Base-by-base conservation (phyloP, 2,888 invertebrate genomes). In the Drosophila koepferae region DNA sequence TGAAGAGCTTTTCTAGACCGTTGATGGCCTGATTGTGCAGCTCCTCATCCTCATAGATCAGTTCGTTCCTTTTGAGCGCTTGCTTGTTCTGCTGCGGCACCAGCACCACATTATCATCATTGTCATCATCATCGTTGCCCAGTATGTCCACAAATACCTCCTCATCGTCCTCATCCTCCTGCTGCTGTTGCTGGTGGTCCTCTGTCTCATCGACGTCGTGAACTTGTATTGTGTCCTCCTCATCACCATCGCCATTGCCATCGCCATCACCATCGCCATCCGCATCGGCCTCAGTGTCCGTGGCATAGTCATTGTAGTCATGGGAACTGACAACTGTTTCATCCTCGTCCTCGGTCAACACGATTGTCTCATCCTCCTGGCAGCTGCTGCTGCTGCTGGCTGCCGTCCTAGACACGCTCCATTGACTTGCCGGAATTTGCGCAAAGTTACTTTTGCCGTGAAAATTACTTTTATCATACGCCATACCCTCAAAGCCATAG, bases 311-410 rank as follows among this genome's bases (percentile, higher is more conserved):
- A 56, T 90, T 91, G 82, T 92, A 92, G 74, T 91, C 91, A 82
- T 91, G 92, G 74, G 91, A 92, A 85, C 91, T 92, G 68, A 89
- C 89, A 90, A 92, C 85, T 84, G 87, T 90, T 69, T 90, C 91
- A 40, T 91, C 91, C 66, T 91, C 92, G 81, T 93, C 92, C 81
- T 93, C 93, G 84, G 93, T 93, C 87, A 93, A 80, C 77, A 93
- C 90, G 82, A 93, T 92, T 80, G 92, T 92, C 82, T 92, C 93
- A 72, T 92, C 92, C 63, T 91, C 92, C 77, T 82, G 89, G 60
- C 74, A 86, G 63, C 83, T 82, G 73, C 77, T 77, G 70, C 77
- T 77, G 70, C 77, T 68, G 43, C 56, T 72, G 63, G 77, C 36
- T 48, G 72, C 53, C 41, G 67, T 60, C 64, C 71, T 59, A 48